Evolutionary conservation across 2,888 invertebrate species (phyloP).

Genomic region (Mesorhabditis spiculigera): DNA sequence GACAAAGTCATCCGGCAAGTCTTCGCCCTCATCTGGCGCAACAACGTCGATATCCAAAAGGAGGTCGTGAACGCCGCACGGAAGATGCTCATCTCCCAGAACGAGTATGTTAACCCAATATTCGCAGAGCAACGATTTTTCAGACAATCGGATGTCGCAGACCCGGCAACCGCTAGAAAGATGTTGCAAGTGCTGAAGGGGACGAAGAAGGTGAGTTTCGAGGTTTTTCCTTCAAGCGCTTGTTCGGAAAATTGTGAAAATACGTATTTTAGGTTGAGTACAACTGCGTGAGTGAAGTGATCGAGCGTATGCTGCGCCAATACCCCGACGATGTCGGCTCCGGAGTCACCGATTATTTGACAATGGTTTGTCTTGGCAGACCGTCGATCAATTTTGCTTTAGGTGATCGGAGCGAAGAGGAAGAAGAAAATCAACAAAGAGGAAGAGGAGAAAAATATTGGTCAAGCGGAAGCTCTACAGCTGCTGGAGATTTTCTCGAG

Average conservation of each 20-base stretch:
- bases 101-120: neutral
- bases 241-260: too few species aligned
- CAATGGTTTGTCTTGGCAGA: too few species aligned
- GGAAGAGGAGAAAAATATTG: too few species aligned
- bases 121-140: neutral
- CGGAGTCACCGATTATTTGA: too few species aligned
- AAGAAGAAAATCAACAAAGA: too few species aligned
- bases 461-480: too few species aligned
- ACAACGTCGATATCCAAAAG: neutral
- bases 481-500: too few species aligned
- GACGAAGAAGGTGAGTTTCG: neutral
- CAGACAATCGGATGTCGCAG: neutral
- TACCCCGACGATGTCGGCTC: too few species aligned
- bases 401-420: too few species aligned
- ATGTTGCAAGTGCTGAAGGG: neutral
- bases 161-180: neutral
- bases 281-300: neutral
- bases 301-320: neutral
- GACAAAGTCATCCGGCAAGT: conserved; percentile 1
- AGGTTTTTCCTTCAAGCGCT: neutral
- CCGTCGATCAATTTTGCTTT: too few species aligned
- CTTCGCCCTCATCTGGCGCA: neutral
- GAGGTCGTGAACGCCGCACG: neutral
- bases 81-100: neutral
- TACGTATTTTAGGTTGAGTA: neutral